Evolutionary conservation across 2,113 vertebrate genomes (phyloP).

Genomic region (Engraulis encrasicolus): DNA sequence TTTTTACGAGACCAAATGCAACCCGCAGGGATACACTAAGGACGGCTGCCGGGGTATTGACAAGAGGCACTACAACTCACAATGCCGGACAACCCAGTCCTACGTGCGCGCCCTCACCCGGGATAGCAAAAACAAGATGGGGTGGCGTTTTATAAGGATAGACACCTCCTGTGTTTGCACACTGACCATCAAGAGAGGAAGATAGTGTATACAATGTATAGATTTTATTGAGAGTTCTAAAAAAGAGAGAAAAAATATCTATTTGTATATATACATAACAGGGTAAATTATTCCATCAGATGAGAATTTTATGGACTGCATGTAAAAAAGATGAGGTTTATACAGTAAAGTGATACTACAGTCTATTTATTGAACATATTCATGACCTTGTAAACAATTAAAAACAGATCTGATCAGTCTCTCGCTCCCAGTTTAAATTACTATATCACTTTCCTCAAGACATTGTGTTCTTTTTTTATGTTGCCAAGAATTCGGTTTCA

Average conservation of each 20-base stretch:
- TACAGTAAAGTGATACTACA: constrained; percentile 99
- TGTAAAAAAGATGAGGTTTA: constrained; percentile 99
- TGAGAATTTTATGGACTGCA: constrained; percentile 99
- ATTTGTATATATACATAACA: constrained; percentile 99
- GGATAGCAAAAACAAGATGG: constrained; percentile 99
- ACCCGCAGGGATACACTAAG: constrained; percentile 97
- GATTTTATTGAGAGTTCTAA: constrained; percentile 99
- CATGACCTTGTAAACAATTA: constrained; percentile 97
- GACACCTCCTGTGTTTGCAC: constrained; percentile 99
- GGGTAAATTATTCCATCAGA: constrained; percentile 99
- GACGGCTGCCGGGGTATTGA: constrained; percentile 99
- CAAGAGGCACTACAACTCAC: constrained; percentile 99
- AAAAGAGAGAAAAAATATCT: constrained; percentile 94
- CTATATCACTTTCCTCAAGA: constrained; percentile 96
- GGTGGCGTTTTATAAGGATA: constrained; percentile 99
- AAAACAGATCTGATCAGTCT: constrained; percentile 88
- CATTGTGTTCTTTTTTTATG: constrained; percentile 97
- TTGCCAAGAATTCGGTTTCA: constrained; percentile 98
- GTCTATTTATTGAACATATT: constrained; percentile 99
- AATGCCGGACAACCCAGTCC: constrained; percentile 99
- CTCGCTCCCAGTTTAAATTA: constrained; percentile 95
- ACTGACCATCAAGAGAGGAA: constrained; percentile 99
- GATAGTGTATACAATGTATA: constrained; percentile 98
- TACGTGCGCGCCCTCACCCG: constrained; percentile 98
- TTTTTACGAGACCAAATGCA: constrained; percentile 99